These are phyloP conservation scores for Ethmia dodecea DNA, from an alignment of 2,888 invertebrate species.

Conservation along the genomic window DNA sequence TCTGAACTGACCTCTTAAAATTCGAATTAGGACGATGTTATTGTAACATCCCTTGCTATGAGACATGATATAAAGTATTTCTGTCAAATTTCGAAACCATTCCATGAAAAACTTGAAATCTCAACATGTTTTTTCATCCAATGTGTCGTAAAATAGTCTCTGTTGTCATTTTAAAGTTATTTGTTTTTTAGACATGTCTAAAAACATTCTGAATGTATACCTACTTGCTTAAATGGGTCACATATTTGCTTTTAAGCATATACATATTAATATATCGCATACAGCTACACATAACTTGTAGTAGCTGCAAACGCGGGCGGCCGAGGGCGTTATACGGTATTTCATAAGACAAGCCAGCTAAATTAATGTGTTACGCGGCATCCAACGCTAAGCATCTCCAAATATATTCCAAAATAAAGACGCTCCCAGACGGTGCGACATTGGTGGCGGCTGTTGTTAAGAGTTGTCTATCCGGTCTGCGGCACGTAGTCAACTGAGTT, in stretches of 20 bases:
- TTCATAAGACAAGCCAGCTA: conserved; percentile 38
- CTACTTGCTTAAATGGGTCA: too few relatives aligned
- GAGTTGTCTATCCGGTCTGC: conserved; percentile 42
- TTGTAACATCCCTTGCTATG: conserved; percentile 44
- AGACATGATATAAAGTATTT: conserved; percentile 43
- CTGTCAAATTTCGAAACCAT: conserved; percentile 51
- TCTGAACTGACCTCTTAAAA: too few relatives aligned
- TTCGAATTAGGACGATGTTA: conserved; percentile 10
- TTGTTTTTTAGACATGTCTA: too few relatives aligned
- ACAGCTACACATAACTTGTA: too few relatives aligned
- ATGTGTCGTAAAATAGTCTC: too few relatives aligned
- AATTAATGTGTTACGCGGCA: conserved; percentile 38
- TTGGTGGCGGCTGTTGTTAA: conserved; percentile 36
- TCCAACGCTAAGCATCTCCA: conserved; percentile 38
- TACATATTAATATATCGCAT: too few relatives aligned
- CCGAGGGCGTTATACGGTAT: conserved; percentile 23
- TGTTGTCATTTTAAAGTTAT: too few relatives aligned
- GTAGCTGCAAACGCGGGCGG: neutral
- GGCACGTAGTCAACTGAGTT: conserved; percentile 28
- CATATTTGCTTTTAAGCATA: too few relatives aligned
- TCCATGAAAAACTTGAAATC: conserved; percentile 29
- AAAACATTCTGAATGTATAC: too few relatives aligned
- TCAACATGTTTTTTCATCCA: too few relatives aligned
- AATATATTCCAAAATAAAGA: conserved; percentile 49
- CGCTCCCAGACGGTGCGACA: conserved; percentile 32